These are phyloP conservation scores for Heliocidaris erythrogramma DNA, from an alignment of 35 echinoderm and acorn worm species.

Conservation along the genomic window DNA sequence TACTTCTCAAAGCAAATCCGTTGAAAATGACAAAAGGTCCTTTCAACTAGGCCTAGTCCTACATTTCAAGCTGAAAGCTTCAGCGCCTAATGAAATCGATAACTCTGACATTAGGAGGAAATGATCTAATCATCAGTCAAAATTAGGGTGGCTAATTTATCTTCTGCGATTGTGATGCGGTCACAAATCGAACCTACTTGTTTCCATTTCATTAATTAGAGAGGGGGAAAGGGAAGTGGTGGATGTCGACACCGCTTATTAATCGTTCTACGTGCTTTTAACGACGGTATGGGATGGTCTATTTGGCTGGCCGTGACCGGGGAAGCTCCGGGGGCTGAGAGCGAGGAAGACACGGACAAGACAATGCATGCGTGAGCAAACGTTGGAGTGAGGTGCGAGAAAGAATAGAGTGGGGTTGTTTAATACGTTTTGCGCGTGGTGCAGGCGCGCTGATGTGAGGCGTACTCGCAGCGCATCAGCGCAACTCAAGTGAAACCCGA, in stretches of 20 bases:
- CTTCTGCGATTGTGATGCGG: neutral
- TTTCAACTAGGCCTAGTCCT: neutral
- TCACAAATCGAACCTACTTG: neutral
- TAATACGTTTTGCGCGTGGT: neutral
- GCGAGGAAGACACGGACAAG: neutral
- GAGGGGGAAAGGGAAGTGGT: neutral
- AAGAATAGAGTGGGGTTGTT: neutral
- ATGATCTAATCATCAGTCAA: neutral
- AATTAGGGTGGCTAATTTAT: neutral
- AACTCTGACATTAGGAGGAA: neutral
- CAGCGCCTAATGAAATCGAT: neutral
- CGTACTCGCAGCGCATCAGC: neutral
- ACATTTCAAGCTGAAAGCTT: neutral
- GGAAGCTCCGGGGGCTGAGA: neutral
- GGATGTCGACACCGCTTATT: neutral
- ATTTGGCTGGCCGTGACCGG: neutral
- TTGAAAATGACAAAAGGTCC: neutral
- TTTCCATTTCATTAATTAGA: neutral
- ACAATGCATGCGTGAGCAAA: neutral
- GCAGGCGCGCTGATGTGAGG: neutral
- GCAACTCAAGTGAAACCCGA: neutral
- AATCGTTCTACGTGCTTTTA: conserved; percentile 8
- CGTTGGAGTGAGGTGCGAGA: neutral
- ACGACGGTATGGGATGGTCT: neutral
- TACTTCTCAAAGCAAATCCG: neutral